Evolutionary conservation across 2,797 vertebrate genomes (phyloP).

Genomic region (Premnoplex brunnescens): DNA sequence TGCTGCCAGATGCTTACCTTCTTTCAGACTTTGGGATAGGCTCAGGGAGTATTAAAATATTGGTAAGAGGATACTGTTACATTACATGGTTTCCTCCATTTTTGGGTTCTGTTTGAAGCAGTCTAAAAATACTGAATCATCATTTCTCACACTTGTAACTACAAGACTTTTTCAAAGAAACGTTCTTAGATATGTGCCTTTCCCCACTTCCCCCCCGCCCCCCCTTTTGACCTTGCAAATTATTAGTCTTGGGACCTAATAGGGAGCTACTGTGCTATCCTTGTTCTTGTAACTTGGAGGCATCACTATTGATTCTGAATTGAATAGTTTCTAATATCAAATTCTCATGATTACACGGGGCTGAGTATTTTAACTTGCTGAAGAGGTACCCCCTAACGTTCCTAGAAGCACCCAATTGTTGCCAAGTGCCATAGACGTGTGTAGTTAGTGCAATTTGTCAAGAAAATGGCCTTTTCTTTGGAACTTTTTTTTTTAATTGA

Average conservation of each 20-base stretch:
- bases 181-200: not conserved
- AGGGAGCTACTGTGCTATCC: not conserved
- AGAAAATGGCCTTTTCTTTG: not conserved
- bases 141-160: not conserved
- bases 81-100: conserved; percentile 17
- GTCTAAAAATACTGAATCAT: not conserved
- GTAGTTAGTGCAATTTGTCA: not conserved
- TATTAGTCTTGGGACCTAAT: not conserved
- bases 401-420: not conserved
- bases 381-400: not conserved
- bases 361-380: not conserved
- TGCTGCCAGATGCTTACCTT: conserved; percentile 15
- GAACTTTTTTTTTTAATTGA: not conserved
- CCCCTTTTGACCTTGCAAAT: not conserved
- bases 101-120: not conserved
- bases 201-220: accelerated
- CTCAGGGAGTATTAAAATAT: conserved; percentile 9
- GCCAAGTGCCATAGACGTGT: not conserved
- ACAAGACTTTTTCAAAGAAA: not conserved
- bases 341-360: not conserved
- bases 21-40: conserved; percentile 42
- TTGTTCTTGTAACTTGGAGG: not conserved
- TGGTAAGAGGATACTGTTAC: not conserved
- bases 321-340: not conserved
- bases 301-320: not conserved